Percentiles rank a stretch among this genome's conserved stretches.
phyloP scores from a whole-genome alignment of 2,113 vertebrate genomes.

The Rhinopomastus cyanomelas region DNA sequence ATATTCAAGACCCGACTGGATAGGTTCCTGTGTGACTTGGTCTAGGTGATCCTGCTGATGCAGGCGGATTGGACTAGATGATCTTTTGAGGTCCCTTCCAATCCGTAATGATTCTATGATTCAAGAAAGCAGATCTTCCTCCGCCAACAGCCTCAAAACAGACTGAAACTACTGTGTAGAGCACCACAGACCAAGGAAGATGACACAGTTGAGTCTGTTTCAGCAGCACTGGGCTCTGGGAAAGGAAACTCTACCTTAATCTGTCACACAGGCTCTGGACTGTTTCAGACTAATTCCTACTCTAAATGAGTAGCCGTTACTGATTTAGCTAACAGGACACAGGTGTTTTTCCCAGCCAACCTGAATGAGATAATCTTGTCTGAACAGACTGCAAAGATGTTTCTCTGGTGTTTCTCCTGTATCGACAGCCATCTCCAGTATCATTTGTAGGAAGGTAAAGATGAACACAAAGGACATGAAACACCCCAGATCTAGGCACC shows the following conservation, averaged over 20 bases:
- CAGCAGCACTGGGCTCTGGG: not conserved
- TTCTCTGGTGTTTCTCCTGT: not conserved
- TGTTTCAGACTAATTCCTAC: not conserved
- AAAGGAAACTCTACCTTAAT: not conserved
- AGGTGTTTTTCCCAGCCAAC: not conserved
- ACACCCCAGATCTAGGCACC: fast-evolving
- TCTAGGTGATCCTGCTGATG: too few species aligned
- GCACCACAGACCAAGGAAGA: too few species aligned
- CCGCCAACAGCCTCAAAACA: not conserved
- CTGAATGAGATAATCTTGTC: too few species aligned
- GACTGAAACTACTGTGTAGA: not conserved
- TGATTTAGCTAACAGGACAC: fast-evolving
- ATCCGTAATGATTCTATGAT: too few species aligned
- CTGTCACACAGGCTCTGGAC: not conserved
- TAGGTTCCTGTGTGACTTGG: too few species aligned
- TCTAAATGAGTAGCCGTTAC: not conserved
- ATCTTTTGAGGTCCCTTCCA: too few species aligned
- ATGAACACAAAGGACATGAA: not conserved
- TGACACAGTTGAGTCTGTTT: not conserved
- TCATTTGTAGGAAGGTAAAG: fast-evolving
- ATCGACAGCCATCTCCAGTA: fast-evolving
- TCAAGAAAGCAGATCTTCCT: not conserved
- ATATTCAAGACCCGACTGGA: too few species aligned
- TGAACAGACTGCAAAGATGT: too few species aligned
- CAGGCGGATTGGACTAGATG: too few species aligned